Base-by-base conservation (phyloP, 2,113 vertebrate genomes). In the Paralichthys olivaceus region DNA sequence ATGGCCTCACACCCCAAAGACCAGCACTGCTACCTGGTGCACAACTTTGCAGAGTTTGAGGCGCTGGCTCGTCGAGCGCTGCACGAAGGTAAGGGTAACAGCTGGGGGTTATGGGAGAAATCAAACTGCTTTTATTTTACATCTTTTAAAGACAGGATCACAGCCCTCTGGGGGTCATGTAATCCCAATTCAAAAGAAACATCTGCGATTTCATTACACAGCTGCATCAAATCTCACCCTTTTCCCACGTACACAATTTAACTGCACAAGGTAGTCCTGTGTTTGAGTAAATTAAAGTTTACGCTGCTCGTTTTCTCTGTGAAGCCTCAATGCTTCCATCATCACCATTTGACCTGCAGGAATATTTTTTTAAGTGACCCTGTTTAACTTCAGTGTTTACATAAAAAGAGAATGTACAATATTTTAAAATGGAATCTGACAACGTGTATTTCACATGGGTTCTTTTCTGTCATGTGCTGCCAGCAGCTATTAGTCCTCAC, bases 31-130 rank as follows among this genome's bases (percentile, higher is more conserved):
- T 99, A 97, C 80, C 90, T 99, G 69, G 95, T 99, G 53, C 96
- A 98, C 93, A 98, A 96, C 93, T 99, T 99, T 59, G 94, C 95
- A 0, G 98, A 99, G 92, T 99, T 99, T 81, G 98, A 99, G 88
- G 96, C 97, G 43, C 91, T 99, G 69, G 98, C 97, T 80, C 96
- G 97, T 25, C 95, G 94, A 3, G 97, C 97, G 12, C 92, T 99
- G 69, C 98, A 99, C 3, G 97, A 99, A 97, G 98, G 98, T 99
- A 94, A 84, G 77, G 5, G 22, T 0, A 3, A 28, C 11, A 37
- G 40, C 22, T 22, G 7, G 19, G 19, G 19, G 49, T 51, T n/a
- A 20, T n/a, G 47, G 19, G 17, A 8, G 19, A n/a, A 51, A 9
- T 51, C 34, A 63, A 63, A 69, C 4, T 17, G 9, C 23, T n/a